These are phyloP conservation scores for Girardinus metallicus DNA, from an alignment of 2,797 vertebrate species.

Conservation along the genomic window DNA sequence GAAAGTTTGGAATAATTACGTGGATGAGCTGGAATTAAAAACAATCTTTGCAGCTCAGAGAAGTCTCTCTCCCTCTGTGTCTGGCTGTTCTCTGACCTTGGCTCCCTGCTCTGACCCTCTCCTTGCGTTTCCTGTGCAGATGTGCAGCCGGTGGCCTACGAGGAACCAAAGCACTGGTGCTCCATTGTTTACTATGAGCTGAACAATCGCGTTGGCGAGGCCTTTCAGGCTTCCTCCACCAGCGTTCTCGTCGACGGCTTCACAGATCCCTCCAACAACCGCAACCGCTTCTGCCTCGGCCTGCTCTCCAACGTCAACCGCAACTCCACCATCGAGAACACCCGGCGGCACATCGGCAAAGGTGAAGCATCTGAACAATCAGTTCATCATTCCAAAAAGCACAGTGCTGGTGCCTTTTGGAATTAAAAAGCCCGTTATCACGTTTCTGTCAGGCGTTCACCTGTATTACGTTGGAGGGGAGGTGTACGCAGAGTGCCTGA, in stretches of 20 bases:
- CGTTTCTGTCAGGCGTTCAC: constrained; percentile 85
- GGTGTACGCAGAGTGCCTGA: constrained; percentile 95
- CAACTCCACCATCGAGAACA: constrained; percentile 99
- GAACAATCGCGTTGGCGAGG: constrained; percentile 96
- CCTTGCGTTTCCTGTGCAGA: constrained; percentile 82
- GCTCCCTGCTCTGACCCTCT: constrained; percentile 40
- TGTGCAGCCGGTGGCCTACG: constrained; percentile 95
- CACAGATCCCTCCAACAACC: constrained; percentile 99
- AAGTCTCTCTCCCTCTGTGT: constrained; percentile 28
- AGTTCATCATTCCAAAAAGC: background rate
- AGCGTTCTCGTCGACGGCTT: constrained; percentile 97
- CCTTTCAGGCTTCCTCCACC: constrained; percentile 96
- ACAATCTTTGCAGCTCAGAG: constrained; percentile 35
- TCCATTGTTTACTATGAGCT: constrained; percentile 99
- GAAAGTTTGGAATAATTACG: constrained; percentile 33
- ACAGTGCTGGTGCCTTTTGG: background rate
- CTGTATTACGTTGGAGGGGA: constrained; percentile 96
- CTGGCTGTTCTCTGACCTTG: constrained; percentile 19
- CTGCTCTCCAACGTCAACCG: constrained; percentile 98
- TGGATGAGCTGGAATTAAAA: constrained; percentile 21
- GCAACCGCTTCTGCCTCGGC: constrained; percentile 98
- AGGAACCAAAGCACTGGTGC: constrained; percentile 99
- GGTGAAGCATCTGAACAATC: constrained; percentile 71
- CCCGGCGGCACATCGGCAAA: constrained; percentile 96
- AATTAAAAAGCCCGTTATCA: background rate